Base-by-base conservation (phyloP, 1,140 invertebrate species). In the Drosophila lini region DNA sequence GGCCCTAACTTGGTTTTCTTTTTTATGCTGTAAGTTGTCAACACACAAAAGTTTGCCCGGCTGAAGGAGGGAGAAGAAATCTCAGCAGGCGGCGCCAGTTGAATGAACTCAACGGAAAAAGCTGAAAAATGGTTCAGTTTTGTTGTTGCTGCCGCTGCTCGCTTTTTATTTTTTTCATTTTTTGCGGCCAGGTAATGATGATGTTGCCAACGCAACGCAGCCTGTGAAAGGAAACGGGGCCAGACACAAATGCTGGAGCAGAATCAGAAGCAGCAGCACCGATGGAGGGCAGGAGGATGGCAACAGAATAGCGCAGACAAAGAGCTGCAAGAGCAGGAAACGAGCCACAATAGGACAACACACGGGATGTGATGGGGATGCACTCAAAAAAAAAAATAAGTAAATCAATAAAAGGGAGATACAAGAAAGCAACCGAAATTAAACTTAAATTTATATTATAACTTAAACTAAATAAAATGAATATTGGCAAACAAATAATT, bases 141-240 rank as follows among this genome's bases (percentile, higher is more conserved):
- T 59, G 63, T 70, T 69, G 57, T 9, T 62, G 44, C 38, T 42
- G 25, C 28, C 41, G 41, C 25, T 48, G 59, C 19, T 68, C 36
- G 60, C 31, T 42, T 42, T 63, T 68, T 73, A 31, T 63, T 53
- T 64, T 22, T 22, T 22, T 22, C n/a, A 22, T 22, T 22, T 22
- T 63, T 76, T 81, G 76, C 47, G 62, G 63, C 71, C 81, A 85
- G 83, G 83, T 86, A 86, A 86, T 86, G 84, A 88, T 86, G 61
- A 88, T 86, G 80, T 83, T 83, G 83, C 65, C 73, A 71, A 57
- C 70, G 79, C 79, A 64, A 32, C 53, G 53, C 60, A 44, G 45
- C 41, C 80, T 82, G 80, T 83, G 83, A 86, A 86, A 86, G 83
- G 83, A 86, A 86, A 86, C 84, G 83, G 73, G 83, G 83, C 82